Conservation (phyloP, 2,113 vertebrate species). For the Microcebus jonahi region DNA sequence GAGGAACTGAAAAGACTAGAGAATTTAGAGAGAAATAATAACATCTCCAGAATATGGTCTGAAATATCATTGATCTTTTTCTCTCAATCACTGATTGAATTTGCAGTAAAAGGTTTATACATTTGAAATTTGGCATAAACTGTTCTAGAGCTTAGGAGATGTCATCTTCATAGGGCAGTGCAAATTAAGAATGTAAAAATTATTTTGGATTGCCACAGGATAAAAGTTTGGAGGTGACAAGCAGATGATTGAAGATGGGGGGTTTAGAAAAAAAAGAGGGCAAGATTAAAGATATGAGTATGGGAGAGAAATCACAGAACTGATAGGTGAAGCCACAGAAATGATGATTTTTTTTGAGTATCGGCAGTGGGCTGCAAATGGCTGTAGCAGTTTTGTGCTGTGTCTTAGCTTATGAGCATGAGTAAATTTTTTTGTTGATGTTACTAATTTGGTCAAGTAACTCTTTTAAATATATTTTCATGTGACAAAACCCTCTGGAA, state of each 20-base stretch:
- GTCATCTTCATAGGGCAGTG: neutral
- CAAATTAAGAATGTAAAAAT: conserved; percentile 1
- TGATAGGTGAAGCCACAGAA: neutral
- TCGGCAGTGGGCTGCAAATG: neutral
- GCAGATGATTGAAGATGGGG: neutral
- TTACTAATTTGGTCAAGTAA: conserved; percentile 5
- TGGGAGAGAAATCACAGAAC: neutral
- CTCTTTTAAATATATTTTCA: conserved; percentile 36
- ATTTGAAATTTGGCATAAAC: conserved; percentile 21
- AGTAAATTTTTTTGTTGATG: conserved; percentile 1
- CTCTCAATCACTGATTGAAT: conserved; percentile 9
- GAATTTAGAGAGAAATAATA: conserved; percentile 40
- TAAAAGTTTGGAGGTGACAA: neutral
- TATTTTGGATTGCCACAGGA: neutral
- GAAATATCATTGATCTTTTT: conserved; percentile 10
- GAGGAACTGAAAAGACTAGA: neutral
- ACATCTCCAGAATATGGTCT: neutral
- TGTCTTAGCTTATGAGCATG: neutral
- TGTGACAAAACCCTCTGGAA: neutral
- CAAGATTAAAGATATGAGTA: neutral
- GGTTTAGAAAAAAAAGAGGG: neutral
- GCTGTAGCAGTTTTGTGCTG: neutral
- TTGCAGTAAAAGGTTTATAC: neutral
- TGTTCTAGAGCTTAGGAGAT: conserved; percentile 1
- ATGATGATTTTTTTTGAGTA: neutral